Conservation (phyloP, 2,113 vertebrate genomes). For the Muscicapa adusta region DNA sequence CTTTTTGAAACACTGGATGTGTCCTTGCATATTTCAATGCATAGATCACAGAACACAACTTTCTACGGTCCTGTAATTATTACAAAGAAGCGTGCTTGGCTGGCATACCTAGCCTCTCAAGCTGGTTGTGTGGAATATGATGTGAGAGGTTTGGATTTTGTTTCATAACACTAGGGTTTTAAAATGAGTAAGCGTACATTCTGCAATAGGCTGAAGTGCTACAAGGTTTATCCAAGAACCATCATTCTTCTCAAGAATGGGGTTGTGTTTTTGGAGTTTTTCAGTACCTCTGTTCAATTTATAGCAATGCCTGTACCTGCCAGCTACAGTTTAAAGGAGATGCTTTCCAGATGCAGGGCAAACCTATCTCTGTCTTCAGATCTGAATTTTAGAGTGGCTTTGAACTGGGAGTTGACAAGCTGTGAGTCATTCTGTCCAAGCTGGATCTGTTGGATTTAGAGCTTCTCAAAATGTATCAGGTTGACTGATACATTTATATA, state of each 20-base stretch:
- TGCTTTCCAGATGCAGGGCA: not conserved
- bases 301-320: not conserved
- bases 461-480: not conserved
- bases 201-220: not conserved
- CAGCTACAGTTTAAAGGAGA: not conserved
- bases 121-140: not conserved
- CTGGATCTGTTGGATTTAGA: not conserved
- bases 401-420: not conserved
- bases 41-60: not conserved
- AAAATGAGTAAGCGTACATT: not conserved
- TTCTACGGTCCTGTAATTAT: not conserved
- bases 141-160: not conserved
- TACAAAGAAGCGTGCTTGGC: not conserved
- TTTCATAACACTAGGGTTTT: not conserved
- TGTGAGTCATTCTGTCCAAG: not conserved
- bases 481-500: not conserved
- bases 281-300: not conserved
- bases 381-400: not conserved
- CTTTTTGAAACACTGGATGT: not conserved
- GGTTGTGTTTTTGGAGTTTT: not conserved
- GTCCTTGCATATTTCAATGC: not conserved
- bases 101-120: not conserved
- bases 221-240: not conserved
- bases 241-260: not conserved
- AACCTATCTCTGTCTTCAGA: not conserved